These are phyloP conservation scores for Diorhabda sublineata DNA, from an alignment of 1,140 invertebrate genomes.

Conservation along the genomic window DNA sequence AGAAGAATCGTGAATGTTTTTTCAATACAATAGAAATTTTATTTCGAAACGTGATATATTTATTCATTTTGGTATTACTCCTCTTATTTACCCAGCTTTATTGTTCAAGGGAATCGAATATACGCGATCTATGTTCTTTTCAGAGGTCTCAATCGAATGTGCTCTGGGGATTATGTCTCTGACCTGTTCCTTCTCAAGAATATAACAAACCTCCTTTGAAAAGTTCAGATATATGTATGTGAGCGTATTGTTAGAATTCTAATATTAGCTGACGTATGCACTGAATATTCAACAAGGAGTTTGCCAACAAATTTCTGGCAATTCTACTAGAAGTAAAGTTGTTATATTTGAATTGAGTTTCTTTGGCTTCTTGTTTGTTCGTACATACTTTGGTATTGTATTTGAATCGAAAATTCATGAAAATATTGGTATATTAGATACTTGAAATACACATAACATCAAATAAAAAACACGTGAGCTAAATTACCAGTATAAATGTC, in stretches of 20 bases:
- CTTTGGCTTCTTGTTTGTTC: neutral
- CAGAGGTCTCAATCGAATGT: neutral
- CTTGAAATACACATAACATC: no score
- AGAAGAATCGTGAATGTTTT: no score
- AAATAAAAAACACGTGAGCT: no score
- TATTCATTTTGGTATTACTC: no score
- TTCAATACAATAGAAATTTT: no score
- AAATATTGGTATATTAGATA: neutral
- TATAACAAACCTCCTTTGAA: neutral
- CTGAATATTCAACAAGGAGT: conserved; percentile 2
- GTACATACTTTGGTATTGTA: neutral
- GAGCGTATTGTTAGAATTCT: conserved; percentile 2
- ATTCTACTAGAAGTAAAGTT: conserved; percentile 1
- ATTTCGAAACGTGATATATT: no score
- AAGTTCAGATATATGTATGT: conserved; percentile 2
- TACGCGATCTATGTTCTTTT: neutral
- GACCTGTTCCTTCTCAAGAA: conserved; percentile 1
- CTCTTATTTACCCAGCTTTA: no score
- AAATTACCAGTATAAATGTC: no score
- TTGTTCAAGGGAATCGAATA: no score
- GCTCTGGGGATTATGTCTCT: neutral
- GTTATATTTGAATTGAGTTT: conserved; percentile 3
- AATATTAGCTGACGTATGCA: conserved; percentile 2
- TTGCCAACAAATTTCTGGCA: neutral
- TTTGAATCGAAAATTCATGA: neutral